Evolutionary conservation across 2,113 vertebrate genomes (phyloP).

Genomic region (Arizona elegans): DNA sequence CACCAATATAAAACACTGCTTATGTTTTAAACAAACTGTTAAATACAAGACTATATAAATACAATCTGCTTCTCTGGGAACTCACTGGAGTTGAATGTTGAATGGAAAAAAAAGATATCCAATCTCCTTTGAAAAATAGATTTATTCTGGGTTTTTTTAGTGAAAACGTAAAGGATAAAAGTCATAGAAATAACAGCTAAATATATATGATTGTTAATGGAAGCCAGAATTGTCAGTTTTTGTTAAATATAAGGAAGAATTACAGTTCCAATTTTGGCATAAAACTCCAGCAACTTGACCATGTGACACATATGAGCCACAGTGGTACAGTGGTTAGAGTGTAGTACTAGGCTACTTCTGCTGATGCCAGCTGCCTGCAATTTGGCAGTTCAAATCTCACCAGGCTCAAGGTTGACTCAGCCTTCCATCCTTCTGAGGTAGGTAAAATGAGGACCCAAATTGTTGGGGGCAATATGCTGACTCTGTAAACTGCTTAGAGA

Average conservation of each 20-base stretch:
- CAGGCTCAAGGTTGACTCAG: too few species aligned
- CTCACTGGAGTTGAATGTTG: not conserved
- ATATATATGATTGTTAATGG: not conserved
- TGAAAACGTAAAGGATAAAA: not conserved
- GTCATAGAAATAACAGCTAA: not conserved
- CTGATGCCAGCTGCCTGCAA: too few species aligned
- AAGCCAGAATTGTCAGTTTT: not conserved
- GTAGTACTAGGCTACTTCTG: too few species aligned
- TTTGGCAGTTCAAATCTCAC: too few species aligned
- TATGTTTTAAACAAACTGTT: not conserved
- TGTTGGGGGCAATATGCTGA: too few species aligned
- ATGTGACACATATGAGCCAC: not conserved
- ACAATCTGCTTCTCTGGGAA: not conserved
- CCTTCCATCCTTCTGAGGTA: too few species aligned
- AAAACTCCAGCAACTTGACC: not conserved
- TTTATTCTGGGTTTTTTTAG: not conserved
- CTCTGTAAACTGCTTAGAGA: too few species aligned
- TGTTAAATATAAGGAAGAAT: not conserved
- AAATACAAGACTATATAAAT: not conserved
- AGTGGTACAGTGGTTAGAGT: too few species aligned
- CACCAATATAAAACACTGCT: not conserved
- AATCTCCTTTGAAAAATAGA: not conserved
- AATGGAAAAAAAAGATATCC: not conserved
- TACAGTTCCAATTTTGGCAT: not conserved
- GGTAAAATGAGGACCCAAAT: too few species aligned